These are phyloP conservation scores for Gambusia holbrooki DNA, from an alignment of 2,113 vertebrate genomes.

Conservation along the genomic window DNA sequence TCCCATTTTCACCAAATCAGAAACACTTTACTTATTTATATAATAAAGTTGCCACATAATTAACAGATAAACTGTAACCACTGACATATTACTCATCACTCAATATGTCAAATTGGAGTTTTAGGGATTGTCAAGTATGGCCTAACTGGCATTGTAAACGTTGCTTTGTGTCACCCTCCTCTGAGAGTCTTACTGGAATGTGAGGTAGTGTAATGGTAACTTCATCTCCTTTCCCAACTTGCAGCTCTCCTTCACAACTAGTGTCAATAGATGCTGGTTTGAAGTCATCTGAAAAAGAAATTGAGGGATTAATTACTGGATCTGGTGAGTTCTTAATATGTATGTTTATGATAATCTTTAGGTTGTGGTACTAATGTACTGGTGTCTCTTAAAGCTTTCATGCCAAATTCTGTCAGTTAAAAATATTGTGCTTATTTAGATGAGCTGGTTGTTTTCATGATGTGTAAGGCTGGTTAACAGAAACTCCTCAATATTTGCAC, in stretches of 20 bases:
- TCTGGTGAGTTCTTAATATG: neutral
- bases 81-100: neutral
- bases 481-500: too few species aligned
- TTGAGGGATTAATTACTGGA: neutral
- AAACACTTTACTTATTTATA: too few species aligned
- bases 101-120: neutral
- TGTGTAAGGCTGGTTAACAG: too few species aligned
- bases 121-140: neutral
- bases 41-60: too few species aligned
- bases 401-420: neutral
- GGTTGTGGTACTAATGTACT: neutral
- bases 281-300: slow-evolving; percentile 89
- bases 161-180: neutral
- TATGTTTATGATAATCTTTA: too few species aligned
- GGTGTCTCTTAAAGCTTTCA: neutral
- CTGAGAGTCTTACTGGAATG: slow-evolving; percentile 86
- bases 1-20: too few species aligned
- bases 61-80: neutral
- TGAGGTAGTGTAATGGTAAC: slow-evolving; percentile 98
- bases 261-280: slow-evolving; percentile 98
- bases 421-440: neutral
- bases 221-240: slow-evolving; percentile 98
- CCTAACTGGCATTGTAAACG: neutral
- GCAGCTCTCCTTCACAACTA: slow-evolving; percentile 94
- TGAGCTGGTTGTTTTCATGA: neutral